Evolutionary conservation across 2,797 vertebrate species (phyloP), one percentile per base, ranked within the genome.

Genomic region (Anabas testudineus): DNA sequence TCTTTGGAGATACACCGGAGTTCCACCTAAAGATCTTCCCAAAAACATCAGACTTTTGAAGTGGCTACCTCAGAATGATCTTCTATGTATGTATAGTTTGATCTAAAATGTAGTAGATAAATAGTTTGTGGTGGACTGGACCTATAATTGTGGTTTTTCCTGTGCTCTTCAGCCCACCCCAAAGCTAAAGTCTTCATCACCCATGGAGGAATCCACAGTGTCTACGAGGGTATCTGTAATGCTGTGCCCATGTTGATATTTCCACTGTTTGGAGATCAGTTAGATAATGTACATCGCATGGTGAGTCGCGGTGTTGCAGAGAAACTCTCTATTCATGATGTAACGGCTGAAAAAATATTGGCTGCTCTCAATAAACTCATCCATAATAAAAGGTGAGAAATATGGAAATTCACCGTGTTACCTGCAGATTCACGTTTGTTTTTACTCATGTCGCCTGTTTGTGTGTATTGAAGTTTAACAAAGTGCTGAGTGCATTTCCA

Each of bases 61-160:
- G 39, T 99, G 98, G 98, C 85, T 99, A 54, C 97, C 98, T 54
- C 98, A 99, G 80, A 99, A 97, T 2, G 97, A 99, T 70, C 96
- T 99, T 43, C 92, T 99, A 41, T 97, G 98, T 99, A 42, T n/a
- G 83, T 54, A 43, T 18, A 2, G 10, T 60, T 26, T 18, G 5
- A 14, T 34, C 28, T 22, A 2, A 24, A 39, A 2, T 21, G n/a
- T n/a, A n/a, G n/a, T n/a, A n/a, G n/a, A n/a, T 32, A 30, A 6
- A 2, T 15, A 16, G 15, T n/a, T 28, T 21, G n/a, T 5, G 3
- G 14, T 24, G 6, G 9, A 45, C 24, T 30, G 1, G 1, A 30
- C 14, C 46, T 36, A 28, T 56, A 36, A 55, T 4, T 12, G 3
- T 70, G 7, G 3, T 16, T 74, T n/a, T 55, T 60, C 36, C 30